Evolutionary conservation across 64 coral and sea anemone genomes (phyloP), one percentile per base, ranked within the genome.

Genomic region (Acropora tenuis): DNA sequence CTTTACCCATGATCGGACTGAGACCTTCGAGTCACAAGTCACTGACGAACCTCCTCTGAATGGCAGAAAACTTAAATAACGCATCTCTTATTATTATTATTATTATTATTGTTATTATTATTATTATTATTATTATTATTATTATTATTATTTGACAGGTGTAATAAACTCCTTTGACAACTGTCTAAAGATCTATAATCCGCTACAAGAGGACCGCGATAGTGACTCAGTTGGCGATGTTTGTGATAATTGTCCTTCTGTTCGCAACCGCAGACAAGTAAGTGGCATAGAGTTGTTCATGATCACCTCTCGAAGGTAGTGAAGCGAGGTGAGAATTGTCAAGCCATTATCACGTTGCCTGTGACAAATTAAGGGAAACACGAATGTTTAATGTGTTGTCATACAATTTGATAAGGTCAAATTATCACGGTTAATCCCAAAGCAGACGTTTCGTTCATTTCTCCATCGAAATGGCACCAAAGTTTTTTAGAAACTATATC

Each of bases 211-310:
- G 1, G 97, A 99, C 20, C 42, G 71, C 0, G 97, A 99, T 52
- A 47, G 88, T 10, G 97, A 99, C 49, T 6, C 59, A 42, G 72
- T 99, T 45, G 97, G 97, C 5, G 94, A 99, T 43, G 30, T 53
- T 7, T 99, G 97, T 45, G 97, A 99, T 86, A 99, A 99, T 85
- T 99, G 97, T 52, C 80, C 94, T 5, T 52, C 47, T 68, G 46
- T 42, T 1, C 47, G 47, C 12, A 99, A 99, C 53, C 61, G 47
- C 6, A 73, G 88, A 71, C 97, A 99, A 86, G 94, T 99, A 87
- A 50, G 19, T 49, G 15, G 6, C 0, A 87, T 63, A 13, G 10
- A 63, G 60, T 63, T 15, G 30, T 30, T 30, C 30, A 30, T 63
- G 60, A 13, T 63, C 10, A 13, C 30, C 30, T 30, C 30, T 30